These are phyloP conservation scores for Piprites chloris DNA, from an alignment of 2,113 vertebrate genomes.

Conservation along the genomic window DNA sequence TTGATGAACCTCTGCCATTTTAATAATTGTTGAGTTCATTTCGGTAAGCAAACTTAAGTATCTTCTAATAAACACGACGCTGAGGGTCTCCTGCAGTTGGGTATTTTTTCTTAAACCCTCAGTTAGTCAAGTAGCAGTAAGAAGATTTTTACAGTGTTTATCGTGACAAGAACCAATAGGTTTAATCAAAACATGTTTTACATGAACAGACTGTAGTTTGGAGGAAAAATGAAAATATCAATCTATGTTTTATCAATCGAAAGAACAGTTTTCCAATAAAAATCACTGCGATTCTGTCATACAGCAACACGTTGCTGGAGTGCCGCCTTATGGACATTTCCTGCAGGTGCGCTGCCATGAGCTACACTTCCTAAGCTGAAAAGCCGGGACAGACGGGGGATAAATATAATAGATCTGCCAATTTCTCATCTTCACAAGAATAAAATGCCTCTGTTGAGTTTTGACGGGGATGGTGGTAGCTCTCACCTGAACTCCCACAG, in stretches of 20 bases:
- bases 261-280: rapidly evolving
- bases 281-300: rapidly evolving
- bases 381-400: rapidly evolving
- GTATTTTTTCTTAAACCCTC: neutral
- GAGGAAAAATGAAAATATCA: neutral
- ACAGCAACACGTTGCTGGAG: neutral
- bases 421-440: rapidly evolving
- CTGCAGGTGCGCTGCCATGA: neutral
- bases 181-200: neutral
- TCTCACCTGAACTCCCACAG: rapidly evolving
- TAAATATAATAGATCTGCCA: no score
- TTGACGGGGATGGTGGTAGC: rapidly evolving
- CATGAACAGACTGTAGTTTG: neutral
- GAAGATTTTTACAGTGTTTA: neutral
- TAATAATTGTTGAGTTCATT: neutral
- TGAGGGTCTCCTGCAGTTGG: neutral
- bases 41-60: neutral
- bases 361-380: rapidly evolving
- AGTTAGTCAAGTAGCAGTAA: neutral
- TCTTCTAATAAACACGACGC: neutral
- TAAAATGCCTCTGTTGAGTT: neutral
- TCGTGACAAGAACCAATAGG: rapidly evolving
- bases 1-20: neutral
- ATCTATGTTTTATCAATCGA: rapidly evolving
- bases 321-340: neutral